A percentile compares a stretch with the other conserved stretches of the same genome.
Conservation (phyloP, 1,140 invertebrate species). For the Heliconius hewitsoni region DNA sequence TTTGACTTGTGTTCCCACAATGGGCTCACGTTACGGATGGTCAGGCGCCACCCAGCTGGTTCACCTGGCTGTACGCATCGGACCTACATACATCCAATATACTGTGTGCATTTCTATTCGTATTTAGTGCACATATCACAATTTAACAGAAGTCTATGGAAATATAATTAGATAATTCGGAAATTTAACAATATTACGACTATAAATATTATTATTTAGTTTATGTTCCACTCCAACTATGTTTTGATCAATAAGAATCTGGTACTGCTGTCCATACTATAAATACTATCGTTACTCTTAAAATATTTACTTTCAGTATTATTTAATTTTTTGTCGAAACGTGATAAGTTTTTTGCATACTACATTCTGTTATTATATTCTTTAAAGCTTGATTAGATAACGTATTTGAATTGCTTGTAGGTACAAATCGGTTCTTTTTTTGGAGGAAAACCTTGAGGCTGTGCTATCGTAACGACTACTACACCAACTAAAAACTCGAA, state of each 20-base stretch:
- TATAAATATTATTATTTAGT: too few relatives aligned
- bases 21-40: constrained; percentile 43
- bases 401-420: not conserved
- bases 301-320: not conserved
- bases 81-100: not conserved
- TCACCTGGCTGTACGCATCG: constrained; percentile 31
- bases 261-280: not conserved
- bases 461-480: not conserved
- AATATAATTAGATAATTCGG: not conserved
- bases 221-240: too few relatives aligned
- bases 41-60: constrained; percentile 33
- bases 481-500: not conserved
- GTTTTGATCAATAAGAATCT: not conserved
- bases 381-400: not conserved
- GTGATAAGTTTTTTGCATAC: not conserved
- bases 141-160: not conserved
- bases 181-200: not conserved
- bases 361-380: not conserved
- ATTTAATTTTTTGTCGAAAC: not conserved
- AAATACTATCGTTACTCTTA: not conserved
- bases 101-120: not conserved
- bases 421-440: not conserved
- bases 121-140: not conserved
- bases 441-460: not conserved
- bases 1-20: constrained; percentile 54